These are phyloP conservation scores for Drosophila colorata DNA, from an alignment of 2,888 invertebrate genomes.

Conservation along the genomic window DNA sequence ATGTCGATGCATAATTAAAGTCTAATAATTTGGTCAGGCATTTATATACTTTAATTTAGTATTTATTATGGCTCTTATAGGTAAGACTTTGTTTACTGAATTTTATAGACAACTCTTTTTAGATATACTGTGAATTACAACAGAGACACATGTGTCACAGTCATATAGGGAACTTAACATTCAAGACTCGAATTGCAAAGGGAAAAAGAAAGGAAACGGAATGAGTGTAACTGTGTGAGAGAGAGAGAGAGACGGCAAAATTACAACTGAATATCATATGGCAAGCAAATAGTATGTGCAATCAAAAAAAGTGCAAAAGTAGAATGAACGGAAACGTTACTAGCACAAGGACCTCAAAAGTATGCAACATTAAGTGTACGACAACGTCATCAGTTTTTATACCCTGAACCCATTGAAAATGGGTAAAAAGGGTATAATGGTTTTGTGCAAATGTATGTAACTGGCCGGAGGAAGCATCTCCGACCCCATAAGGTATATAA, in stretches of 20 bases:
- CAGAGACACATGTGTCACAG: neutral
- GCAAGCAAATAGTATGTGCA: constrained; percentile 5
- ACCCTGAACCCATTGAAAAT: too few species aligned
- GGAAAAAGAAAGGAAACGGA: neutral
- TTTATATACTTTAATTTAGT: too few species aligned
- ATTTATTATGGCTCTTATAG: too few species aligned
- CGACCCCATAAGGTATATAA: too few species aligned
- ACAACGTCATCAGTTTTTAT: constrained; percentile 47
- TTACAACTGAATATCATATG: neutral
- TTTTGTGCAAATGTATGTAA: too few species aligned
- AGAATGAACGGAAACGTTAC: constrained; percentile 78
- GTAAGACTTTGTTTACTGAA: too few species aligned
- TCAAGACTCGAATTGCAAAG: neutral
- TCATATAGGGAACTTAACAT: neutral
- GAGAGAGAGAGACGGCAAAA: neutral
- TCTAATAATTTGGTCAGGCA: too few species aligned
- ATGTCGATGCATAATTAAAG: too few species aligned
- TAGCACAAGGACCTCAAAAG: constrained; percentile 78
- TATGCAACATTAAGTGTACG: constrained; percentile 76
- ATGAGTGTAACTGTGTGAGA: neutral
- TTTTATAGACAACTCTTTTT: too few species aligned
- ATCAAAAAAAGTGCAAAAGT: constrained; percentile 54
- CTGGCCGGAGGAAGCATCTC: too few species aligned
- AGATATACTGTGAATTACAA: neutral
- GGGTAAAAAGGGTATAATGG: too few species aligned